phyloP scores from a whole-genome alignment of 2,113 vertebrate genomes.

The Arvicanthis niloticus region DNA sequence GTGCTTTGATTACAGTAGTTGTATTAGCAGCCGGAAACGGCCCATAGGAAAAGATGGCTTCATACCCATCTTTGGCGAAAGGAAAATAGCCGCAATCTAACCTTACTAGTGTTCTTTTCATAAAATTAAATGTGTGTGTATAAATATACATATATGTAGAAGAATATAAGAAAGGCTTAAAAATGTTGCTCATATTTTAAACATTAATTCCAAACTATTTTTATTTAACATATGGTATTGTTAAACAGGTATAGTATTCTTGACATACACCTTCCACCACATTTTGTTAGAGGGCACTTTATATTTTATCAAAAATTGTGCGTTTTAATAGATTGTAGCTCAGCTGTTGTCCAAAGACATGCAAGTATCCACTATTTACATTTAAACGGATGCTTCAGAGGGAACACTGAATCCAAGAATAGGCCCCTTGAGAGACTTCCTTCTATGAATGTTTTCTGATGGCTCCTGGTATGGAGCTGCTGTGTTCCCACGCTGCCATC shows the following conservation, averaged over 20 bases:
- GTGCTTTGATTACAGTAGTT: not conserved
- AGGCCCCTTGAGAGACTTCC: slow-evolving; percentile 10
- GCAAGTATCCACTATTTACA: slow-evolving; percentile 72
- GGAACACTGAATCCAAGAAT: slow-evolving; percentile 39
- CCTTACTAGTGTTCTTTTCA: slow-evolving; percentile 17
- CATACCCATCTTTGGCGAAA: not conserved
- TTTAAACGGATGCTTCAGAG: slow-evolving; percentile 49
- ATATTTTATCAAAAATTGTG: slow-evolving; percentile 77
- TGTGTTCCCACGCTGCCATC: slow-evolving; percentile 50
- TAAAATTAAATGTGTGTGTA: not conserved
- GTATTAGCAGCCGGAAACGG: not conserved
- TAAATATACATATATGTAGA: not conserved
- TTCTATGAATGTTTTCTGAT: slow-evolving; percentile 16
- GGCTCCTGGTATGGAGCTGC: not conserved
- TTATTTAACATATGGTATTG: slow-evolving; percentile 76
- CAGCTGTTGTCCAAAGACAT: slow-evolving; percentile 67
- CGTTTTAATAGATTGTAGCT: slow-evolving; percentile 58
- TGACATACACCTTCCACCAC: slow-evolving; percentile 65
- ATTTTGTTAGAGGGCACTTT: slow-evolving; percentile 62
- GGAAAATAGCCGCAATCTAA: not conserved
- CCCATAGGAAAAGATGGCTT: not conserved
- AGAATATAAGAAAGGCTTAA: slow-evolving; percentile 67
- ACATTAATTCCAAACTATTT: slow-evolving; percentile 76
- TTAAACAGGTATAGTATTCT: slow-evolving; percentile 71
- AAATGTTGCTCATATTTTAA: slow-evolving; percentile 71